A percentile compares a stretch with the other conserved stretches of the same genome.
Evolutionary conservation across 2,113 vertebrate genomes (phyloP).

Genomic region (Solea solea): DNA sequence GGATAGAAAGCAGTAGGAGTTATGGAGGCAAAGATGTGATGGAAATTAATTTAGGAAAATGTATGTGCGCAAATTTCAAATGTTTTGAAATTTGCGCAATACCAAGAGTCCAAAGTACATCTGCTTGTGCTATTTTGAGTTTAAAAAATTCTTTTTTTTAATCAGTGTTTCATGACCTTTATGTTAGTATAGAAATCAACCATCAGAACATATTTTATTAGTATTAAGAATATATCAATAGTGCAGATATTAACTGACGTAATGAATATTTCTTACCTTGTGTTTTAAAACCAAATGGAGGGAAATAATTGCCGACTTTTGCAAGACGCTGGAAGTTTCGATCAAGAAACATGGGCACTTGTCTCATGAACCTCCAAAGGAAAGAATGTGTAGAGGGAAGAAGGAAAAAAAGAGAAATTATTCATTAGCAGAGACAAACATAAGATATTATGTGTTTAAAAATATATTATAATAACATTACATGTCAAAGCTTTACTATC

Average conservation of each 20-base stretch:
- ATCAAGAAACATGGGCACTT: constrained; percentile 83
- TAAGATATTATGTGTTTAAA: background rate
- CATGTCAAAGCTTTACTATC: background rate
- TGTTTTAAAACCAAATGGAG: constrained; percentile 84
- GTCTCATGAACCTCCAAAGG: constrained; percentile 75
- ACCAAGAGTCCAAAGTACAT: background rate
- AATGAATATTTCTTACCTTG: constrained; percentile 78
- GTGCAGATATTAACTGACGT: background rate
- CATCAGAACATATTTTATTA: background rate
- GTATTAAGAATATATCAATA: background rate
- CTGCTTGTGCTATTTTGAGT: background rate
- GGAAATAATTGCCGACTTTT: constrained; percentile 77
- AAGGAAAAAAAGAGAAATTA: background rate
- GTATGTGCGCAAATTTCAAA: too few relatives aligned
- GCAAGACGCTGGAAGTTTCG: constrained; percentile 77
- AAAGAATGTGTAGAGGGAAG: background rate
- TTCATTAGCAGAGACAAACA: background rate
- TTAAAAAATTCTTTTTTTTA: too few relatives aligned
- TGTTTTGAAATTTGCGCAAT: too few relatives aligned
- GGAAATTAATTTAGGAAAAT: background rate
- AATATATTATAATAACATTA: background rate
- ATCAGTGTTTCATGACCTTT: too few relatives aligned
- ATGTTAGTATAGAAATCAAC: too few relatives aligned
- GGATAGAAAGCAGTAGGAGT: background rate
- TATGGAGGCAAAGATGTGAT: background rate